A percentile compares a stretch with the other conserved stretches of the same genome.
phyloP scores from a whole-genome alignment of 2,888 invertebrate genomes.

The Drosophila leonis region DNA sequence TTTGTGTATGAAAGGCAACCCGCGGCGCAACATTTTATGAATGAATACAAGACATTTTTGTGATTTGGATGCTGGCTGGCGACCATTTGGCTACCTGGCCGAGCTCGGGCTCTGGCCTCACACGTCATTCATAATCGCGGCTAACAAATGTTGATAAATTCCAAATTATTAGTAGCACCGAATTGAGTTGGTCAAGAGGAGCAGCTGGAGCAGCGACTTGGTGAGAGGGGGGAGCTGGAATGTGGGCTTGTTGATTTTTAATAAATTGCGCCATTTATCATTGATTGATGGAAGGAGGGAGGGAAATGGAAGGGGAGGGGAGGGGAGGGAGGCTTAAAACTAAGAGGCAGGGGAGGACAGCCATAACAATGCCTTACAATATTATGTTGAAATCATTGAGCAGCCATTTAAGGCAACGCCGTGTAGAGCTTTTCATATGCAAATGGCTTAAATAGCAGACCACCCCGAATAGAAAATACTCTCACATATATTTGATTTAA shows the following conservation, averaged over 20 bases:
- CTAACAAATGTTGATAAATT: slow-evolving; percentile 82
- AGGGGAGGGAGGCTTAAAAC: not conserved
- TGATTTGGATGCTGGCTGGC: slow-evolving; percentile 44
- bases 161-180: slow-evolving; percentile 74
- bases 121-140: slow-evolving; percentile 79
- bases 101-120: slow-evolving; percentile 45
- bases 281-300: slow-evolving; percentile 14
- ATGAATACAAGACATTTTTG: slow-evolving; percentile 54
- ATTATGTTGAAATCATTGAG: slow-evolving; percentile 82
- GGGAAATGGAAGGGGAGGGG: not conserved
- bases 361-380: slow-evolving; percentile 67
- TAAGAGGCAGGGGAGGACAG: slow-evolving; percentile 7
- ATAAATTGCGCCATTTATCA: slow-evolving; percentile 80
- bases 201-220: not conserved
- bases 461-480: slow-evolving; percentile 56
- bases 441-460: slow-evolving; percentile 63
- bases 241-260: slow-evolving; percentile 74
- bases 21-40: slow-evolving; percentile 63
- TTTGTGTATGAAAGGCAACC: slow-evolving; percentile 33
- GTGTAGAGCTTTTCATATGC: slow-evolving; percentile 72
- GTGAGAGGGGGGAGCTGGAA: slow-evolving; percentile 17
- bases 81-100: slow-evolving; percentile 72
- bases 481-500: slow-evolving; percentile 17
- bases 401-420: slow-evolving; percentile 69
- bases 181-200: slow-evolving; percentile 44